A percentile compares a stretch with the other conserved stretches of the same genome.
phyloP scores from a whole-genome alignment of 2,888 invertebrate species.

The Liposcelis brunnea region DNA sequence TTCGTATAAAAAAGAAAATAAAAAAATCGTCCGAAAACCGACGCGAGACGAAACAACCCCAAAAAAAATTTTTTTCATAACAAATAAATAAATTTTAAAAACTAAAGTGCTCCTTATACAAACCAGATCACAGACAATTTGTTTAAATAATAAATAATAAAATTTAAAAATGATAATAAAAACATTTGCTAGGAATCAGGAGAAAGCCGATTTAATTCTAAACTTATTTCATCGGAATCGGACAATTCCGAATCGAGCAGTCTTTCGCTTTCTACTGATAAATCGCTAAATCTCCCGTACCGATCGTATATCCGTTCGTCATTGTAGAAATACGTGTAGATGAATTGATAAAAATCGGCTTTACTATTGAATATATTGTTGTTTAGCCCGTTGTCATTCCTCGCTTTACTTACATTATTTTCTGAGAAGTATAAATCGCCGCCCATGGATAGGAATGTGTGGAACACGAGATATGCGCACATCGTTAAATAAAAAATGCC shows the following conservation, averaged over 20 bases:
- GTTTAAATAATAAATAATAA: not conserved
- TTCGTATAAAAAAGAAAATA: too few relatives aligned
- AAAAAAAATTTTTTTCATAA: too few relatives aligned
- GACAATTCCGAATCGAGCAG: not conserved
- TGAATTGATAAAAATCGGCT: too few relatives aligned
- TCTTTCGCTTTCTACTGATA: not conserved
- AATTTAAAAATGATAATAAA: not conserved
- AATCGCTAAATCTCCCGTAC: not conserved
- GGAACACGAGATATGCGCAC: slow-evolving; percentile 54
- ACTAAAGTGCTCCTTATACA: not conserved
- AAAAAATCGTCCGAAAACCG: too few relatives aligned
- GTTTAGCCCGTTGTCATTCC: not conserved
- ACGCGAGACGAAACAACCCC: too few relatives aligned
- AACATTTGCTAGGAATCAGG: slow-evolving; percentile 5
- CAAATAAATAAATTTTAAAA: not conserved
- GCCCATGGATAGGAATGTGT: slow-evolving; percentile 51
- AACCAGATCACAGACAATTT: not conserved
- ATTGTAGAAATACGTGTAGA: not conserved
- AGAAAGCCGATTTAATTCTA: not conserved
- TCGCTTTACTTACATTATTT: slow-evolving; percentile 20
- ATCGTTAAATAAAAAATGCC: slow-evolving; percentile 51
- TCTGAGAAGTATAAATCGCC: slow-evolving; percentile 35
- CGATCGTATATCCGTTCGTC: not conserved
- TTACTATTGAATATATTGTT: too few relatives aligned
- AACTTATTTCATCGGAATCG: slow-evolving; percentile 1